phyloP scores from a whole-genome alignment of 2,113 vertebrate genomes.

The Engystomops pustulosus region DNA sequence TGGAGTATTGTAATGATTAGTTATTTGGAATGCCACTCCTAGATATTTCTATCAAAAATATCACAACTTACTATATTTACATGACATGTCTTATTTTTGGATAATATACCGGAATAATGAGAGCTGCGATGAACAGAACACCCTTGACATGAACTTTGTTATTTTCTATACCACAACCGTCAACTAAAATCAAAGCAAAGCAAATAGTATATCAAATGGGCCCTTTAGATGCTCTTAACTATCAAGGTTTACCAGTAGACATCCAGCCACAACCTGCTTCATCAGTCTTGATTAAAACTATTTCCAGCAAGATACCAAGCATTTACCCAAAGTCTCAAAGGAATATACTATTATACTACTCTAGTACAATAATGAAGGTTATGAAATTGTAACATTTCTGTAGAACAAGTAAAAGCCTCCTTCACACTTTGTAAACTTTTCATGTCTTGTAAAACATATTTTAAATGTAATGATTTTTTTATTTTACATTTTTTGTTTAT shows the following conservation, averaged over 20 bases:
- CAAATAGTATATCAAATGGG: background rate
- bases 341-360: too few species aligned
- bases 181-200: background rate
- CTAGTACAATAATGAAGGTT: too few species aligned
- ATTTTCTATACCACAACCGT: too few species aligned
- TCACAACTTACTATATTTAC: background rate
- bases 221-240: too few species aligned
- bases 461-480: too few species aligned
- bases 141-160: background rate
- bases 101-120: background rate
- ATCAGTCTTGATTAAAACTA: background rate
- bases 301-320: background rate
- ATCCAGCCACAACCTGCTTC: background rate
- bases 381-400: too few species aligned
- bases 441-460: too few species aligned
- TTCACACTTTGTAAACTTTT: too few species aligned
- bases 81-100: background rate
- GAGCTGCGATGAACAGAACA: background rate
- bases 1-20: background rate
- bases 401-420: too few species aligned
- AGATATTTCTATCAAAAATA: constrained; percentile 16
- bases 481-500: too few species aligned
- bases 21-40: background rate
- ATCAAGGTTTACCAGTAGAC: background rate
- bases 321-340: background rate